Percentiles rank a stretch among this genome's conserved stretches.
phyloP scores from a whole-genome alignment of 1,140 invertebrate genomes.

The Drosophila kohkoa region DNA sequence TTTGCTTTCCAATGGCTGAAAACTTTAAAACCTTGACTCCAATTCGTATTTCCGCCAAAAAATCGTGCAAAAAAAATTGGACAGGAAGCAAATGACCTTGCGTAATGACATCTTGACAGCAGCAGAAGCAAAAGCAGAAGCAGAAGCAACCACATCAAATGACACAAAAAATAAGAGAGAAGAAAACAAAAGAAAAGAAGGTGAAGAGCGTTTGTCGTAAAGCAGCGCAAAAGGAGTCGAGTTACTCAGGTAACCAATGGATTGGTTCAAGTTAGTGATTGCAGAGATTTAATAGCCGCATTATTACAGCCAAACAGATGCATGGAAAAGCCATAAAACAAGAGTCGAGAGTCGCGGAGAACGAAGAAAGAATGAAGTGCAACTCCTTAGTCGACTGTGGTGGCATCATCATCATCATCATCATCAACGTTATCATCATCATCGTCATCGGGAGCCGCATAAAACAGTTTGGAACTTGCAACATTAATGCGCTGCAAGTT shows the following conservation, averaged over 20 bases:
- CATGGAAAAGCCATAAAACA: slow-evolving; percentile 68
- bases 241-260: slow-evolving; percentile 72
- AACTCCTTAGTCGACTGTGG: slow-evolving; percentile 15
- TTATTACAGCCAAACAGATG: slow-evolving; percentile 74
- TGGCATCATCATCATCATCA: too few species aligned
- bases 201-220: slow-evolving; percentile 14
- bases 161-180: slow-evolving; percentile 16
- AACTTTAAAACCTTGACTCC: too few species aligned
- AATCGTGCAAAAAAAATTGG: neutral
- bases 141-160: slow-evolving; percentile 9
- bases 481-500: slow-evolving; percentile 78
- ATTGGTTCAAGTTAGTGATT: slow-evolving; percentile 75
- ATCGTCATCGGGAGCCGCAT: slow-evolving; percentile 39
- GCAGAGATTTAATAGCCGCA: slow-evolving; percentile 75
- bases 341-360: neutral
- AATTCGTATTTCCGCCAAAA: too few species aligned
- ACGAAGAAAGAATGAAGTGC: slow-evolving; percentile 45
- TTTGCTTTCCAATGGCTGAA: too few species aligned
- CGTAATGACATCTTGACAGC: slow-evolving; percentile 49
- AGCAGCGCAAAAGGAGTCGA: slow-evolving; percentile 11
- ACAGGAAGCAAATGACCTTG: slow-evolving; percentile 46
- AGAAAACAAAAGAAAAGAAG: too few species aligned
- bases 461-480: slow-evolving; percentile 52
- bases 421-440: slow-evolving; percentile 3
- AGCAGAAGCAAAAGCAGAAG: neutral